Evolutionary conservation across 2,113 vertebrate species (phyloP).

Genomic region (Arothron firmamentum): DNA sequence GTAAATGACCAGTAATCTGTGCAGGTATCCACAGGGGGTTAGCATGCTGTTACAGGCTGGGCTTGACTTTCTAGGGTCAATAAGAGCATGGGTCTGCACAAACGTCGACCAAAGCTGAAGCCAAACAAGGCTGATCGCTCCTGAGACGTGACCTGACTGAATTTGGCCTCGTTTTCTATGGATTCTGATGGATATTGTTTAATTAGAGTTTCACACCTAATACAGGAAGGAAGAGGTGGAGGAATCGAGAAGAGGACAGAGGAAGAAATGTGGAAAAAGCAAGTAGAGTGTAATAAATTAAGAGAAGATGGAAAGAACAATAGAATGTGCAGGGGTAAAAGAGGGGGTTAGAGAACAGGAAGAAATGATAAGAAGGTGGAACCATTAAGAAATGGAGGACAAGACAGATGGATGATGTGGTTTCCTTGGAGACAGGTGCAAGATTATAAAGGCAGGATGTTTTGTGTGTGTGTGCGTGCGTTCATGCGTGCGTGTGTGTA

Average conservation of each 20-base stretch:
- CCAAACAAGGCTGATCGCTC: background rate
- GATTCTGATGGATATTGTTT: background rate
- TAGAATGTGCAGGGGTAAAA: background rate
- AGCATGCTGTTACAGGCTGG: background rate
- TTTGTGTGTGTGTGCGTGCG: background rate
- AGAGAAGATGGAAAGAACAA: background rate
- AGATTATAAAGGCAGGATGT: constrained; percentile 13
- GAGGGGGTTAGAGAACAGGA: background rate
- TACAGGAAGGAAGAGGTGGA: background rate
- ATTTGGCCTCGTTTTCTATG: background rate
- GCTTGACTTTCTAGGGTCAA: background rate
- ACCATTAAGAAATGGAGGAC: background rate
- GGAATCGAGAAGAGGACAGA: background rate
- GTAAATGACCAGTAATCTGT: too few species aligned
- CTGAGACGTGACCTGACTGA: background rate
- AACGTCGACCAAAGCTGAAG: background rate
- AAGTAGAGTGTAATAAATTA: too few species aligned
- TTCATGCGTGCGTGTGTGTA: constrained; percentile 9
- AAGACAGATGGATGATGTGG: background rate
- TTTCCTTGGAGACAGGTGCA: constrained; percentile 16
- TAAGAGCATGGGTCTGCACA: background rate
- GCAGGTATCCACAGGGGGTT: too few species aligned
- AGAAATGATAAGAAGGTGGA: background rate
- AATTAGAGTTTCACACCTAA: too few species aligned
- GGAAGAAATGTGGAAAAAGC: background rate